Conservation (phyloP, 2,113 vertebrate species). For the Pteruthius melanotis region DNA sequence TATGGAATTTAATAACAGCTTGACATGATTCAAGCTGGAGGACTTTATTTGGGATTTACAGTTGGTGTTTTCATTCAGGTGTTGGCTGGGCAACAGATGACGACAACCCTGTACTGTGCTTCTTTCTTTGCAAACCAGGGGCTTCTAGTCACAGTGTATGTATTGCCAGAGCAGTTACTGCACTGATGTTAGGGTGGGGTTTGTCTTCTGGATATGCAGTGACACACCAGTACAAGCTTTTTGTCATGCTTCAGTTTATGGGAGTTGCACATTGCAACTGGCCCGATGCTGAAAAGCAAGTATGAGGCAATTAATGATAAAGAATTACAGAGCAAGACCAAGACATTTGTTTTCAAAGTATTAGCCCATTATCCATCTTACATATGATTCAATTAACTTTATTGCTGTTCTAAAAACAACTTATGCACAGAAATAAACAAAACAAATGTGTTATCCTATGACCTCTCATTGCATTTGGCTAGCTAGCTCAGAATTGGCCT, state of each 20-base stretch:
- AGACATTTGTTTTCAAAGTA: neutral
- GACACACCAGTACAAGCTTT: neutral
- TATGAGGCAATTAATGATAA: neutral
- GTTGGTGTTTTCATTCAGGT: neutral
- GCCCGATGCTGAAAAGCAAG: neutral
- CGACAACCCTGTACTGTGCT: neutral
- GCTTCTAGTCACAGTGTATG: neutral
- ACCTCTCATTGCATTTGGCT: neutral
- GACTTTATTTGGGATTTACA: neutral
- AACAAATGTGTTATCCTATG: neutral
- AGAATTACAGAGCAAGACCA: neutral
- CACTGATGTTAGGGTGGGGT: neutral
- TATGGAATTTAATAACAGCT: neutral
- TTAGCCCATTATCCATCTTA: neutral
- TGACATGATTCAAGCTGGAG: neutral
- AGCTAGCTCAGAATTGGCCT: neutral
- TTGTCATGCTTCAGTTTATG: neutral
- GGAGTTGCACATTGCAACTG: neutral
- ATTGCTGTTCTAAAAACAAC: slow-evolving; percentile 11
- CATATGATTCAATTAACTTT: neutral
- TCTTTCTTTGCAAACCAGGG: neutral
- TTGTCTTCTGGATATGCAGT: neutral
- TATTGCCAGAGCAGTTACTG: neutral
- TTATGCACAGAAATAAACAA: neutral
- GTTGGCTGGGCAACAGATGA: neutral